Base-by-base conservation (phyloP, 2,888 invertebrate species). In the Furcula furcula region DNA sequence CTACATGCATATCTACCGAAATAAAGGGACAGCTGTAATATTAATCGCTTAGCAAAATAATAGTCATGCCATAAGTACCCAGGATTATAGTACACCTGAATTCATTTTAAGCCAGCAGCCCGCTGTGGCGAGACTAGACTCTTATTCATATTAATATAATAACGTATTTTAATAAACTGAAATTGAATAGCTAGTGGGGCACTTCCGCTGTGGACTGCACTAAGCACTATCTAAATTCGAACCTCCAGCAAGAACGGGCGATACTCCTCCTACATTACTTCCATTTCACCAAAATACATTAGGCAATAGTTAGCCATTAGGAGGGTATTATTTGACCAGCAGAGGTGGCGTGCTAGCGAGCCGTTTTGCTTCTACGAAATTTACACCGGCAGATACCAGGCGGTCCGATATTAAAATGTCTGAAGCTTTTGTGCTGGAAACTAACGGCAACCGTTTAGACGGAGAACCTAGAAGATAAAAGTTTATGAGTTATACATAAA, bases 401-500 rank as follows among this genome's bases (percentile, higher is more conserved):
- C 78, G 68, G 73, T 67, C 73, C 66, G 68, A 82, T 85, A 85
- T 86, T 82, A 85, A 82, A 84, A 82, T 78, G 81, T 85, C 83
- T 80, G 76, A 74, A 74, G 78, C 82, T 78, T 81, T 86, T 85
- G 84, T 85, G 66, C 65, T 65, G 70, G 71, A 78, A 82, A 83
- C 81, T 79, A 78, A 79, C 75, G 76, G 76, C 67, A 64, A 78
- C 66, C 76, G 74, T 76, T 79, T 75, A 76, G 68, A 72, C 51
- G 62, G 57, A 65, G 70, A 70, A 65, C 76, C 70, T 69, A 70
- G 73, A 62, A 82, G 84, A 88, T 88, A 88, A 88, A 88, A 88
- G 76, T 88, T 88, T 86, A 88, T 80, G 83, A 77, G 76, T 81
- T 82, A 84, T 83, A 87, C 84, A 85, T 86, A 85, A 86, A 87